These are phyloP conservation scores for Blastobasis adustella DNA, from an alignment of 2,888 invertebrate genomes.

Conservation along the genomic window DNA sequence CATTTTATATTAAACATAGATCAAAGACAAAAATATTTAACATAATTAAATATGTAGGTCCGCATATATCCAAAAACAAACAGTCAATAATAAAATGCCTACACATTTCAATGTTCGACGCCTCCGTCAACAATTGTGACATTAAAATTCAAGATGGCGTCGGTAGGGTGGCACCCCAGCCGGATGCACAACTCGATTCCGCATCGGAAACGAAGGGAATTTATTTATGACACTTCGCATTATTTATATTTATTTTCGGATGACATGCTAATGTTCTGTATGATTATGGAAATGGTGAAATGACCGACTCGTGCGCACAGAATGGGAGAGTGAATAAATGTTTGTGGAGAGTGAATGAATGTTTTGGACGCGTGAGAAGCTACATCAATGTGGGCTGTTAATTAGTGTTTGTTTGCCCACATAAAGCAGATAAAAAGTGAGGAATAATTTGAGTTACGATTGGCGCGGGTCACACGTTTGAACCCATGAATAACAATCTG, in stretches of 20 bases:
- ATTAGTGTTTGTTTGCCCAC: slow-evolving; percentile 8
- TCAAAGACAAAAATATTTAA: neutral
- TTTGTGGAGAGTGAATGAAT: slow-evolving; percentile 2
- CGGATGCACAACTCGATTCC: slow-evolving; percentile 41
- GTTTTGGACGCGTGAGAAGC: slow-evolving; percentile 7
- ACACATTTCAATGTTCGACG: slow-evolving; percentile 13
- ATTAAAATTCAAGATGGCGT: slow-evolving; percentile 61
- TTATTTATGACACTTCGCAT: slow-evolving; percentile 40
- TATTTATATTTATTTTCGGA: slow-evolving; percentile 44
- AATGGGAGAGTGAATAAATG: slow-evolving; percentile 2
- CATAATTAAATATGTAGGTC: neutral
- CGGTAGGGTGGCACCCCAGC: slow-evolving; percentile 57
- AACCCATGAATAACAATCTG: too few species aligned
- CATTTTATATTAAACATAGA: neutral
- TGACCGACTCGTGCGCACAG: slow-evolving; percentile 21
- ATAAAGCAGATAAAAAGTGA: slow-evolving; percentile 6
- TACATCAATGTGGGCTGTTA: slow-evolving; percentile 5
- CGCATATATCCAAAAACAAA: neutral
- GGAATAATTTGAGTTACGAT: neutral
- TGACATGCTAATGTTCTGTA: slow-evolving; percentile 46
- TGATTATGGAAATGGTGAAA: slow-evolving; percentile 35
- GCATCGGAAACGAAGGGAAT: slow-evolving; percentile 54
- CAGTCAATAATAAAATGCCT: neutral
- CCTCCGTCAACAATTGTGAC: slow-evolving; percentile 31
- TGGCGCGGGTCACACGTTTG: too few species aligned